Evolutionary conservation across 1,140 invertebrate genomes (phyloP), one percentile per base, ranked within the genome.

Genomic region (Hycleus cichorii): DNA sequence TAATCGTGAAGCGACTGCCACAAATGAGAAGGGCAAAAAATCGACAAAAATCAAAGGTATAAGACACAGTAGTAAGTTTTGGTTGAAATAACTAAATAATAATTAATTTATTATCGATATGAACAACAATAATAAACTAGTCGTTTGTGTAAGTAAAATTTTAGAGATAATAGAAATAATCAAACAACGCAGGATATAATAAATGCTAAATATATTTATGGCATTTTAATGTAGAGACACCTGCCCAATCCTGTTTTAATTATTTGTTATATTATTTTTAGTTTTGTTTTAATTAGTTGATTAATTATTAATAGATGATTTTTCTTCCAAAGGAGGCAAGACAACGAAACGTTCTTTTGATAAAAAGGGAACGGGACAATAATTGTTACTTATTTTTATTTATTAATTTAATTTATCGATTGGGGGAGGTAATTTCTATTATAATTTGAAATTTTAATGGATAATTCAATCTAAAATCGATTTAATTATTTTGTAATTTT

Each of bases 31-130:
- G 60, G 68, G 72, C 25, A 76, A 76, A 44, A 81, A 80, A 58
- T 60, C 72, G 39, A 65, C 74, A 39, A 81, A 79, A 69, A 68
- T 71, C 6, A 81, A 80, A 73, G 72, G 76, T 67, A 69, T 76
- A 49, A 74, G 80, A 38, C 77, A 76, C 58, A 72, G 76, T 42
- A 72, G 71, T 52, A 83, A 83, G 67, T 82, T 83, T 69, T 83
- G 81, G 82, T 78, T 80, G 57, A 83, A 82, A 67, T 75, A 71
- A 25, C 18, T 18, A 18, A 18, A 18, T 18, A 18, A 18, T 18
- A 18, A 18, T 18, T 74, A 64, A 74, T 27, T 44, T 46, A 48
- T 49, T 9, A 45, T n/a, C 9, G 39, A 18, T 32, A 24, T 49
- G 11, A 55, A 47, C 18, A 18, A 18, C 18, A 25, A 53, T 27